Evolutionary conservation across 2,888 invertebrate species (phyloP), one percentile per base, ranked within the genome.

Genomic region (Ypsolopha scabrella): DNA sequence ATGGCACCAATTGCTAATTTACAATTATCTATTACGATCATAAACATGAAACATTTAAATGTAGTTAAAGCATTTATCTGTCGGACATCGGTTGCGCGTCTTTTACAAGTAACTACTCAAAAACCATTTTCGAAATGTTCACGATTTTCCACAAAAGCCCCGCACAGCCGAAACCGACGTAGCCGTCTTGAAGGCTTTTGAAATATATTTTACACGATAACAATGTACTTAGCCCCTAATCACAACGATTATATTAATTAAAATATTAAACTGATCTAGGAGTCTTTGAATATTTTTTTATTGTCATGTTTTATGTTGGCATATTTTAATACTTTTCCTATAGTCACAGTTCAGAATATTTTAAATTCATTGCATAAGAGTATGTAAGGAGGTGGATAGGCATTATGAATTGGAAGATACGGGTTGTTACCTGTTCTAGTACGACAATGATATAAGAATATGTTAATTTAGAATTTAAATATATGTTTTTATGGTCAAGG

Each of bases 171-270:
- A 72, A 65, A 61, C 70, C 74, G 72, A 73, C 68, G 48, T 69
- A 75, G 82, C 85, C 85, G 85, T 85, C 85, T 65, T 63, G 81
- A 70, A 79, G 85, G 83, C 85, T 80, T 79, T 83, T 86, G 66
- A 62, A 66, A 55, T 57, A 61, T 59, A 55, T 67, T 69, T 49
- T 35, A 71, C 64, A 70, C 57, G 60, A 64, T 73, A 75, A 68
- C 59, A 51, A 67, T 69, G 67, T 61, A 68, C 83, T 83, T 86
- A 85, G 75, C 72, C 55, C 56, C 80, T 83, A 83, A 76, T 82
- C 80, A 83, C 82, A 83, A 83, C 82, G 68, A 65, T 66, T 56
- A 65, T 58, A 47, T 14, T 47, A 36, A 24, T 34, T 35, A 46
- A 34, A 46, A 43, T 24, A 43, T 24, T 13, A 10, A 43, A 11